phyloP scores from a whole-genome alignment of 1,140 invertebrate genomes.

The Drosophila nigrodunni region DNA sequence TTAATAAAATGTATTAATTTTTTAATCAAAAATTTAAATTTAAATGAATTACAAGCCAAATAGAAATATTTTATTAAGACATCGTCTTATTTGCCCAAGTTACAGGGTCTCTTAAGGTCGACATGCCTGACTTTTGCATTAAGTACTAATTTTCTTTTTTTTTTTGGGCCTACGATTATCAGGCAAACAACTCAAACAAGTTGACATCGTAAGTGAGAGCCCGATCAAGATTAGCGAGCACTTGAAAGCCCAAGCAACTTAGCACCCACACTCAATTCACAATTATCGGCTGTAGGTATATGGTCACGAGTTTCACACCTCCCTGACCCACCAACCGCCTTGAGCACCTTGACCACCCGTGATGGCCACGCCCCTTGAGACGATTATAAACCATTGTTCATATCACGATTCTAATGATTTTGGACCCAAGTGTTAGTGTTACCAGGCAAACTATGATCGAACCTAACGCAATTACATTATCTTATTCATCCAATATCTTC shows the following conservation, averaged over 20 bases:
- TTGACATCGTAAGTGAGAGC: conserved; percentile 65
- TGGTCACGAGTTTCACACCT: conserved; percentile 21
- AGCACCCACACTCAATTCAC: conserved; percentile 35
- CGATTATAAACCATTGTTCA: background rate
- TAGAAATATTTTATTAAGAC: no score
- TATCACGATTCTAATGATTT: background rate
- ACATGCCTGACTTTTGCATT: no score
- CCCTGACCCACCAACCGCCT: background rate
- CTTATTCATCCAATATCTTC: background rate
- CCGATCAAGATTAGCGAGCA: conserved; percentile 54
- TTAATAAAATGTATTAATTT: no score
- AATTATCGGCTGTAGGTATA: conserved; percentile 9
- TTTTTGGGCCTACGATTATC: conserved; percentile 34
- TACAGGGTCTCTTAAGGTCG: no score
- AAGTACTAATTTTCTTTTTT: background rate
- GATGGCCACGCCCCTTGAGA: background rate
- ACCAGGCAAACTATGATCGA: conserved; percentile 17
- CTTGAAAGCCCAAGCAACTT: conserved; percentile 41
- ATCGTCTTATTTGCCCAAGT: no score
- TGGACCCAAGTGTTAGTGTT: background rate
- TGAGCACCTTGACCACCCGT: background rate
- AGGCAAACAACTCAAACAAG: conserved; percentile 19
- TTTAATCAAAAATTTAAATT: no score
- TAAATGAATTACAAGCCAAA: no score
- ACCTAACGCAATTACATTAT: conserved; percentile 6